Evolutionary conservation across 2,888 invertebrate genomes (phyloP).

Genomic region (Oscheius sp.): DNA sequence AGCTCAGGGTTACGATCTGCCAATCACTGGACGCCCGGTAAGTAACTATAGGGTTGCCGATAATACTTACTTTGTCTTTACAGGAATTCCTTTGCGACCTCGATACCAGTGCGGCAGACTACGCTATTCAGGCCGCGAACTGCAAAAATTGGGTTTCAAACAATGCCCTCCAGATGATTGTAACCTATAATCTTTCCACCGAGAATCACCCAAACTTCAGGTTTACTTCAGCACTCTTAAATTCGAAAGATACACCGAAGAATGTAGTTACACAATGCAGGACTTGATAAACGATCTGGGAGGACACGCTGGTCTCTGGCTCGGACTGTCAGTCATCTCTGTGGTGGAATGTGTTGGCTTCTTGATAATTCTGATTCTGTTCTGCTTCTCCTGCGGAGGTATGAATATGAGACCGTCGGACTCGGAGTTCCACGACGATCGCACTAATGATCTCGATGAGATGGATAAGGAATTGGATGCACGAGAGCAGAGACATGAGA

Average conservation of each 20-base stretch:
- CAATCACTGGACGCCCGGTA: too few relatives aligned
- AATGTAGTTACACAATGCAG: conserved; percentile 59
- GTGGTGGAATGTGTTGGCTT: conserved; percentile 70
- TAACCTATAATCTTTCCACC: background rate
- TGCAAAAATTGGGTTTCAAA: too few relatives aligned
- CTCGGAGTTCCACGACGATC: conserved; percentile 9
- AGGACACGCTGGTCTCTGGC: conserved; percentile 74
- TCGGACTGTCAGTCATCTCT: conserved; percentile 74
- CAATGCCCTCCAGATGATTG: conserved; percentile 68
- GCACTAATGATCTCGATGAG: conserved; percentile 49
- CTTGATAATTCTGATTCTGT: conserved; percentile 45
- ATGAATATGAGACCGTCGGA: conserved; percentile 46
- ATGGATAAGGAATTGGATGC: conserved; percentile 50
- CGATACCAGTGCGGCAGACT: too few relatives aligned
- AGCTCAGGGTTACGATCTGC: conserved; percentile 41
- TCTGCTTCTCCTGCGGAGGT: conserved; percentile 50
- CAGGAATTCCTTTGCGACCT: background rate
- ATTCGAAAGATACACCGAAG: conserved; percentile 63
- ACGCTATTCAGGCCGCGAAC: too few relatives aligned
- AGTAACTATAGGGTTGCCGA: background rate
- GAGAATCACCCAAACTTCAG: conserved; percentile 37
- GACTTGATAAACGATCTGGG: conserved; percentile 74
- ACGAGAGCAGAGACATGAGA: conserved; percentile 42
- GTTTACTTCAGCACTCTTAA: conserved; percentile 73
- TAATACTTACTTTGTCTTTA: background rate